Evolutionary conservation across 2,888 invertebrate genomes (phyloP).

Genomic region (Dasypogon diadema): DNA sequence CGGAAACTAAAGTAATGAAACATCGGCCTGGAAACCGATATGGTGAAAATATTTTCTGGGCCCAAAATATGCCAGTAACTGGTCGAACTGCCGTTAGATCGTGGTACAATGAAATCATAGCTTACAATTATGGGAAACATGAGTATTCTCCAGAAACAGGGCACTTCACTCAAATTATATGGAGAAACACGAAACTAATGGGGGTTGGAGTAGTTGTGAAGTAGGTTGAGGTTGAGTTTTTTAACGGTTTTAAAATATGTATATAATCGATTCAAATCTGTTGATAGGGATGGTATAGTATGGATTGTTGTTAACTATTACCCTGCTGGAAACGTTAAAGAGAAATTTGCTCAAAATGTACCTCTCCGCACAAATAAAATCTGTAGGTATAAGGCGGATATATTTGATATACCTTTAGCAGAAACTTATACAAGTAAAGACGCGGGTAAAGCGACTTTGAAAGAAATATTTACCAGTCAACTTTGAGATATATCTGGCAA

Average conservation of each 20-base stretch:
- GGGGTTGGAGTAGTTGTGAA: conserved; percentile 78
- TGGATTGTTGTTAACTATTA: conserved; percentile 29
- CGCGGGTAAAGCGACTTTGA: no score
- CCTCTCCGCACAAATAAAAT: background rate
- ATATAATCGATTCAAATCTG: background rate
- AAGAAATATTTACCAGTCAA: no score
- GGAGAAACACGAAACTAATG: conserved; percentile 80
- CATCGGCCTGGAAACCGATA: conserved; percentile 83
- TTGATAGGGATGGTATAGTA: background rate
- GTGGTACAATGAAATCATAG: conserved; percentile 83
- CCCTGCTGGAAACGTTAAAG: conserved; percentile 1
- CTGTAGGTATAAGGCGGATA: no score
- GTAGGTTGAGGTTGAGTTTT: background rate
- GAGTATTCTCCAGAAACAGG: conserved; percentile 78
- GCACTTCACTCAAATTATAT: conserved; percentile 88
- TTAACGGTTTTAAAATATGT: no score
- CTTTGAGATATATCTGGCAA: no score
- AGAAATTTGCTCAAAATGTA: background rate
- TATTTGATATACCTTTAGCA: no score
- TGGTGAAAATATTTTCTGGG: conserved; percentile 70
- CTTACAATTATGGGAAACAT: conserved; percentile 74
- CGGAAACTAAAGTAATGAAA: conserved; percentile 75
- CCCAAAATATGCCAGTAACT: conserved; percentile 72
- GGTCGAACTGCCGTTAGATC: conserved; percentile 81
- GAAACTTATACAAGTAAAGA: no score